Evolutionary conservation across 2,888 invertebrate genomes (phyloP).

Genomic region (Andrena marginata): DNA sequence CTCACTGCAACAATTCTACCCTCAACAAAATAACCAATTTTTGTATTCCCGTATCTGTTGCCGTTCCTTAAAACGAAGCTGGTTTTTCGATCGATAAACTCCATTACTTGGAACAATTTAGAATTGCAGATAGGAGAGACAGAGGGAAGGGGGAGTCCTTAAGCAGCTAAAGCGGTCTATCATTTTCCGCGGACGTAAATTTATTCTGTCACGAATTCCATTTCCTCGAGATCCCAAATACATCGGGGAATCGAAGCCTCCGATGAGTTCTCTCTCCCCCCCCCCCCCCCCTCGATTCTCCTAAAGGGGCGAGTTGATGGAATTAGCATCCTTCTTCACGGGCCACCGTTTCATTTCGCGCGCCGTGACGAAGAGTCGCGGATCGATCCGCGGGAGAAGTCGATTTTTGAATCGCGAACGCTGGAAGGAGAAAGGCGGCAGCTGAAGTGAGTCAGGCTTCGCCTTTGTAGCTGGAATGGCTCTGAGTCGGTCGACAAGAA

Average conservation of each 20-base stretch:
- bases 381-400: constrained; percentile 17
- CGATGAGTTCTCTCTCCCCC: constrained; percentile 34
- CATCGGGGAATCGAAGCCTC: constrained; percentile 33
- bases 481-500: constrained; percentile 34
- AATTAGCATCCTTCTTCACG: constrained; percentile 47
- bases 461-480: constrained; percentile 47
- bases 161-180: constrained; percentile 28
- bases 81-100: constrained; percentile 22
- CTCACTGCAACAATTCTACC: too few species aligned
- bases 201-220: constrained; percentile 53
- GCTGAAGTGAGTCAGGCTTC: constrained; percentile 48
- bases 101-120: constrained; percentile 21
- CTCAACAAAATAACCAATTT: too few species aligned
- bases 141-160: constrained; percentile 2
- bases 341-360: constrained; percentile 18
- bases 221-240: constrained; percentile 39
- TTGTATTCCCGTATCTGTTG: too few species aligned
- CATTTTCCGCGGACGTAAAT: constrained; percentile 34
- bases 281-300: constrained; percentile 35
- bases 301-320: constrained; percentile 36
- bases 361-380: constrained; percentile 12
- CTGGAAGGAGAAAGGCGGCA: neutral
- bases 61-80: too few species aligned
- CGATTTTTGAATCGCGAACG: constrained; percentile 41
- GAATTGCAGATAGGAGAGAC: neutral